Evolutionary conservation across 2,113 vertebrate genomes (phyloP), one percentile per base, ranked within the genome.

Genomic region (Etia nguti): DNA sequence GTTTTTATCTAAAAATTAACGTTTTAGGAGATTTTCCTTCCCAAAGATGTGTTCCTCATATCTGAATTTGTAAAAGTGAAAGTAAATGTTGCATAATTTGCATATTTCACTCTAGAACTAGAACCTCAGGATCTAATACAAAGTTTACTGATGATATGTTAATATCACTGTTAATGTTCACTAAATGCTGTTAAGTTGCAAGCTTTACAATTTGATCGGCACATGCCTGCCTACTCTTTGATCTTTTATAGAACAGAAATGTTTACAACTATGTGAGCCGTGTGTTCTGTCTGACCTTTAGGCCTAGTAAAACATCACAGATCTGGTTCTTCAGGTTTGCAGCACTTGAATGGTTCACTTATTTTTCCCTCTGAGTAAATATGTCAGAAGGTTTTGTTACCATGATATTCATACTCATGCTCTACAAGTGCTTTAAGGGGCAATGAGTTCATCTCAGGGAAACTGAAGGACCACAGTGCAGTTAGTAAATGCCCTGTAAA

Each of bases 361-460:
- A 59, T 85, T 84, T 77, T 36, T 26, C 9, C n/a, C 52, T 70
- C 36, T 4, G 55, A 65, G 87, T 83, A 88, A 91, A 88, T 79
- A 82, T 15, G 70, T 79, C 60, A 4, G 4, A 15, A 11, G 43
- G 48, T 79, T 88, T 90, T 80, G 24, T 75, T 26, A 84, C 70
- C 31, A 22, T 79, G 43, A 60, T 57, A 65, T 80, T 38, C 60
- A 75, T 20, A 46, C 26, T 55, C 6, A 2, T 82, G 60, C 6
- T 31, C 3, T 54, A 16, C 15, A 79, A 56, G 48, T 84, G 84
- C 79, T 43, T 48, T 38, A 68, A 24, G 43, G 82, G 57, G 20
- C 80, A 75, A 4, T 1, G 60, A 84, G 93, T 95, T 94, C 81
- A 89, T 24, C 46, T 85, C 83, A 87, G 31, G 34, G 82, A 80